Conservation (phyloP, 1,140 invertebrate genomes). For the Trichonephila clavipes region DNA sequence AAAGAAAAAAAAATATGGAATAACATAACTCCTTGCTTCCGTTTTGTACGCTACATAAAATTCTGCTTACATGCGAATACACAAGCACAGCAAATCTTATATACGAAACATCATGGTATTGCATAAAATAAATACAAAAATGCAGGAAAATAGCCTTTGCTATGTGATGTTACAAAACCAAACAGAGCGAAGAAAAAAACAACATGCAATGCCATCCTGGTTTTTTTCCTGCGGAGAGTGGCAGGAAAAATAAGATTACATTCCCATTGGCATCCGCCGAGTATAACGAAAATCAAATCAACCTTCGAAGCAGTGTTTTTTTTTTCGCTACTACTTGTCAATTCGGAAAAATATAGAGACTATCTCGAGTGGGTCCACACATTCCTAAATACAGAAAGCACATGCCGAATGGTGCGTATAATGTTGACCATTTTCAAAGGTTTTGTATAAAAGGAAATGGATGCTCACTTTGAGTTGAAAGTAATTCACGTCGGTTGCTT, state of each 20-base stretch:
- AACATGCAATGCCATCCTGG: background rate
- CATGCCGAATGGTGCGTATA: background rate
- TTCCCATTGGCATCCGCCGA: constrained; percentile 20
- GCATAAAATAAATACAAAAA: background rate
- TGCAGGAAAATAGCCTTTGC: background rate
- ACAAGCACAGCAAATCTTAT: too few relatives aligned
- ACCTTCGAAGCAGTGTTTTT: constrained; percentile 27
- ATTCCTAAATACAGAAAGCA: background rate
- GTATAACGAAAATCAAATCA: constrained; percentile 57
- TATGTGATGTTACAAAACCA: background rate
- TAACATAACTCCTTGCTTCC: too few relatives aligned
- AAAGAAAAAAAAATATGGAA: too few relatives aligned
- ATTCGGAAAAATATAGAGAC: constrained; percentile 39
- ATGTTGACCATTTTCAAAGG: background rate
- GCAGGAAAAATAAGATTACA: constrained; percentile 49
- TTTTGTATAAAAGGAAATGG: background rate
- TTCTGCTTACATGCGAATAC: too few relatives aligned
- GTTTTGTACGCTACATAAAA: too few relatives aligned
- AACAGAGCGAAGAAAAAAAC: background rate
- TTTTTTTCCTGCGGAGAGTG: background rate
- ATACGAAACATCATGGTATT: background rate
- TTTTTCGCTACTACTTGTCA: constrained; percentile 20
- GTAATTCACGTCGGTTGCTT: too few relatives aligned
- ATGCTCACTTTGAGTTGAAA: background rate
- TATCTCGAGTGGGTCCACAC: background rate